phyloP scores from a whole-genome alignment of 2,797 vertebrate genomes.

The Natrix natrix region DNA sequence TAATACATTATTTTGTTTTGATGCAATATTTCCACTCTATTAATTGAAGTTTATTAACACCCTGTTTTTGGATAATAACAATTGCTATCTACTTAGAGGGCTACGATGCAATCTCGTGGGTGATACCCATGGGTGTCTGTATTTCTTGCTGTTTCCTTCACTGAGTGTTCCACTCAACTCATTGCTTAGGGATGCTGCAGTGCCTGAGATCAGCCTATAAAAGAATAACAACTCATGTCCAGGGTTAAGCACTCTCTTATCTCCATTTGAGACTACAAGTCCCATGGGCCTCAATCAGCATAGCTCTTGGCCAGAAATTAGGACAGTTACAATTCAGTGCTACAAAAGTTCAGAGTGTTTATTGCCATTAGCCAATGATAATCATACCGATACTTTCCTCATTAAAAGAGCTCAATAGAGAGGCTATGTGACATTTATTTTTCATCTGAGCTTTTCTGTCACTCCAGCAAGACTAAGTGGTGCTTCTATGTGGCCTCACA shows the following conservation, averaged over 20 bases:
- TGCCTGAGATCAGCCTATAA: not conserved
- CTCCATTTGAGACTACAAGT: not conserved
- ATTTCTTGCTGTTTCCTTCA: not conserved
- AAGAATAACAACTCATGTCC: not conserved
- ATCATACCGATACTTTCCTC: not conserved
- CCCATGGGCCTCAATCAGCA: not conserved
- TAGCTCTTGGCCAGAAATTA: not conserved
- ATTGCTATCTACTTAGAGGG: not conserved
- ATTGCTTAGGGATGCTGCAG: not conserved
- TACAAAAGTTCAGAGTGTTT: not conserved
- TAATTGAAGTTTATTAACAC: not conserved
- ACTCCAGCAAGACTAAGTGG: not conserved
- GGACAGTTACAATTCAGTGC: not conserved
- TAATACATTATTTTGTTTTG: not conserved
- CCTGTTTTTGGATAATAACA: not conserved
- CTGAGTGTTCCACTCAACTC: not conserved
- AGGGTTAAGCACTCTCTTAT: not conserved
- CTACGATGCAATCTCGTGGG: not conserved
- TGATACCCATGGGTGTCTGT: not conserved
- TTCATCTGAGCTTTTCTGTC: not conserved
- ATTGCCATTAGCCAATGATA: not conserved
- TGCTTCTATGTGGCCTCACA: not conserved
- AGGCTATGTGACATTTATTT: not conserved
- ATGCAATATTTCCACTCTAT: not conserved
- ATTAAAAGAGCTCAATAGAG: not conserved